Percentiles rank a stretch among this genome's conserved stretches.
Conservation (phyloP, 2,113 vertebrate species). For the Gymnobelideus leadbeateri region DNA sequence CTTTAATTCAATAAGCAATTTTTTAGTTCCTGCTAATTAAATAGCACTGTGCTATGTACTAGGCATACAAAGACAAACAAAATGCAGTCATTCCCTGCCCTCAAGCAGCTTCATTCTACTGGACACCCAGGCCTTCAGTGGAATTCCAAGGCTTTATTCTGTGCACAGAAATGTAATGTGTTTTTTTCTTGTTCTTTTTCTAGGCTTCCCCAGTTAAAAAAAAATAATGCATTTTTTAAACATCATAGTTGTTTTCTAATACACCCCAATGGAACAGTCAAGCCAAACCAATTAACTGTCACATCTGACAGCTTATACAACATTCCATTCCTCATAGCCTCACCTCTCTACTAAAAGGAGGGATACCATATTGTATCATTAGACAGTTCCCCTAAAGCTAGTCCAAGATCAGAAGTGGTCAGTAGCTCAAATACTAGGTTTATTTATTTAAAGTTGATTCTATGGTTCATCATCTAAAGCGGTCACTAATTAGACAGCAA, state of each 20-base stretch:
- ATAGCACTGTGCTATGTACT: neutral
- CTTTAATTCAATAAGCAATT: no score
- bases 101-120: neutral
- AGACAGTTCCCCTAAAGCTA: neutral
- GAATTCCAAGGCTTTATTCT: neutral
- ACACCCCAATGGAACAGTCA: neutral
- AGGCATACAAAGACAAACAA: neutral
- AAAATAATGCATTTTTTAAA: neutral
- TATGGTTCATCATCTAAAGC: neutral
- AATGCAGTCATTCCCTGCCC: neutral
- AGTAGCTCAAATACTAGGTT: neutral
- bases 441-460: neutral
- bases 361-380: neutral
- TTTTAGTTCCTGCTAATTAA: neutral
- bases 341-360: neutral
- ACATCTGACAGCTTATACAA: neutral
- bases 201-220: neutral
- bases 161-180: neutral
- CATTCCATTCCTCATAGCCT: neutral
- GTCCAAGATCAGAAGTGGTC: neutral
- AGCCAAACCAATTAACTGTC: neutral
- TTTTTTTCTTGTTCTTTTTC: neutral
- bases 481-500: neutral
- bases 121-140: neutral
- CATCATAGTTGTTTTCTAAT: neutral